Percentiles rank a stretch among this genome's conserved stretches.
phyloP scores from a whole-genome alignment of 2,797 vertebrate species.

The Miopithecus talapoin region DNA sequence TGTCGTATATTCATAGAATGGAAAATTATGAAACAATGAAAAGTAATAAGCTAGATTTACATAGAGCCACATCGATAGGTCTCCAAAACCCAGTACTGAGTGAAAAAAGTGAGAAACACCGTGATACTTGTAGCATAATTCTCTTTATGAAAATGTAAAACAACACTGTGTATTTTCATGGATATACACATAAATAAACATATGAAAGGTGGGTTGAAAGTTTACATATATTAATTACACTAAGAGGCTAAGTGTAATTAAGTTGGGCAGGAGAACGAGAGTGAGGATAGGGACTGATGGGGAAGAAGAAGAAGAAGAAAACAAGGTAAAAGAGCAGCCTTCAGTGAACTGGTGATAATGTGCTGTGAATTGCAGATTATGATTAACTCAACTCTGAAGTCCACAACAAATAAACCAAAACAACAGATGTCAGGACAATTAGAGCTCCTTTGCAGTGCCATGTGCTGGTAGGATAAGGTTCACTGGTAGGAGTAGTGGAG shows the following conservation, averaged over 20 bases:
- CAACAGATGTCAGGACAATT: background rate
- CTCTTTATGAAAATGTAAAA: background rate
- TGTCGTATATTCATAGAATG: background rate
- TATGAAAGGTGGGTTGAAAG: background rate
- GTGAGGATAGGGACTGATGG: background rate
- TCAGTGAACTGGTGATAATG: background rate
- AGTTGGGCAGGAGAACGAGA: background rate
- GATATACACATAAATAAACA: conserved; percentile 17
- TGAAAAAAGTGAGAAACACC: background rate
- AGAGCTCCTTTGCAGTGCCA: background rate
- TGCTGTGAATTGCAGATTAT: background rate
- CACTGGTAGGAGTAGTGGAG: background rate
- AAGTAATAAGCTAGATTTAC: background rate
- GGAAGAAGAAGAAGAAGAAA: background rate
- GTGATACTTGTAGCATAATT: background rate
- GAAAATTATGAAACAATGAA: background rate
- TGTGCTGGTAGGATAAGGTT: background rate
- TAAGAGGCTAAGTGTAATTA: background rate
- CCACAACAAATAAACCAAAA: background rate
- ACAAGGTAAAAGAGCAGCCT: background rate
- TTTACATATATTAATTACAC: background rate
- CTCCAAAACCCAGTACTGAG: background rate
- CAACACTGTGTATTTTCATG: background rate
- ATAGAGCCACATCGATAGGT: background rate
- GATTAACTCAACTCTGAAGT: background rate